These are phyloP conservation scores for Julus scandinavius DNA, from an alignment of 2,888 invertebrate species.

Conservation along the genomic window DNA sequence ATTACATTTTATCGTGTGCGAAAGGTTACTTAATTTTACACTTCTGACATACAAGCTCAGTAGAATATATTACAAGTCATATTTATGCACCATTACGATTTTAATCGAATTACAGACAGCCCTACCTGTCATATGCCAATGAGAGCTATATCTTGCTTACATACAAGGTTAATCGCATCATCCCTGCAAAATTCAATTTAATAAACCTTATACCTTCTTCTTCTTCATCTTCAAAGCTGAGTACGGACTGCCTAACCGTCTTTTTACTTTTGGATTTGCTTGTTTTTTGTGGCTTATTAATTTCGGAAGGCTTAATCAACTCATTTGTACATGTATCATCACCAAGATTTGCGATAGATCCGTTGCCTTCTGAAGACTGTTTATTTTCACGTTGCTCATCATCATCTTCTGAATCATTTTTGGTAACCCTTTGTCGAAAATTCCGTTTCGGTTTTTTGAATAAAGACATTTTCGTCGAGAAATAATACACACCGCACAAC, in stretches of 20 bases:
- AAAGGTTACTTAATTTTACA: too few species aligned
- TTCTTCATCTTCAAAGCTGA: conserved; percentile 66
- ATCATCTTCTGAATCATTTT: conserved; percentile 64
- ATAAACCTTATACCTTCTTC: conserved; percentile 60
- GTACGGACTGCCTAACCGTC: conserved; percentile 43
- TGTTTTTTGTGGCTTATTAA: neutral
- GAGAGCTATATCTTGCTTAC: neutral
- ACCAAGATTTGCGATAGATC: neutral
- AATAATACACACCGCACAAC: neutral
- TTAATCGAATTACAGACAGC: too few species aligned
- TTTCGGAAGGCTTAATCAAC: conserved; percentile 10
- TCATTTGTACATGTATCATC: neutral
- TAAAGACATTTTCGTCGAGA: conserved; percentile 75
- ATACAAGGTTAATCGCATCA: neutral
- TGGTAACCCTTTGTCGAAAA: conserved; percentile 70
- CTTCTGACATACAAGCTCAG: too few species aligned
- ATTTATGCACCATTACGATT: too few species aligned
- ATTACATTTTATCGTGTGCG: neutral
- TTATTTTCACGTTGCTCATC: conserved; percentile 59
- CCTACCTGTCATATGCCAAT: neutral
- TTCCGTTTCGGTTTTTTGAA: conserved; percentile 89
- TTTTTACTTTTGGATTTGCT: neutral
- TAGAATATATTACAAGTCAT: too few species aligned
- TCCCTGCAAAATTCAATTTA: neutral
- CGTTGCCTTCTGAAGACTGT: neutral